These are phyloP conservation scores for Pipistrellus kuhlii DNA, from an alignment of 2,797 vertebrate species.

Conservation along the genomic window DNA sequence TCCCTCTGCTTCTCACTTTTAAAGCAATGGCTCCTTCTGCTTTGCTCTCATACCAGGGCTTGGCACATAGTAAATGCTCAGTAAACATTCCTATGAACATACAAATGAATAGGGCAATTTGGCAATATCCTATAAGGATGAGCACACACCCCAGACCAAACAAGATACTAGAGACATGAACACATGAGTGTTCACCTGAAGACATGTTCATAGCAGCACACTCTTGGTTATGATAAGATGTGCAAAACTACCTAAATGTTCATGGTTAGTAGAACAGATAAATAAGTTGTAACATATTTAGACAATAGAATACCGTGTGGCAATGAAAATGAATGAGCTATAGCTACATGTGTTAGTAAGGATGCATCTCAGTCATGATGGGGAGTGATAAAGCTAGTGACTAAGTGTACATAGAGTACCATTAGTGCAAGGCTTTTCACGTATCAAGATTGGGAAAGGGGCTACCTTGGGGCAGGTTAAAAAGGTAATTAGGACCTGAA, in stretches of 20 bases:
- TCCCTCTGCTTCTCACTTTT: neutral
- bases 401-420: neutral
- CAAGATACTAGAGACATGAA: neutral
- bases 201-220: neutral
- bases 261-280: neutral
- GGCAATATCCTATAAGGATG: neutral
- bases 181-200: neutral
- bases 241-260: neutral
- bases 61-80: neutral
- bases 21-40: neutral
- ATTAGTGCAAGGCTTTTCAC: neutral
- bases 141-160: neutral
- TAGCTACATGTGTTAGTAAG: neutral
- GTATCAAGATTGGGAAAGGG: neutral
- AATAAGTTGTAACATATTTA: neutral
- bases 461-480: neutral
- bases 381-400: neutral
- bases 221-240: neutral
- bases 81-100: slow-evolving; percentile 14
- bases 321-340: slow-evolving; percentile 8
- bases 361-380: neutral
- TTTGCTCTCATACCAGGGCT: neutral
- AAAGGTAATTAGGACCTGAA: neutral
- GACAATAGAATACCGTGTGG: neutral
- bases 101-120: slow-evolving; percentile 39